phyloP scores from a whole-genome alignment of 1,140 invertebrate species.

The Phenacoccus solenopsis region DNA sequence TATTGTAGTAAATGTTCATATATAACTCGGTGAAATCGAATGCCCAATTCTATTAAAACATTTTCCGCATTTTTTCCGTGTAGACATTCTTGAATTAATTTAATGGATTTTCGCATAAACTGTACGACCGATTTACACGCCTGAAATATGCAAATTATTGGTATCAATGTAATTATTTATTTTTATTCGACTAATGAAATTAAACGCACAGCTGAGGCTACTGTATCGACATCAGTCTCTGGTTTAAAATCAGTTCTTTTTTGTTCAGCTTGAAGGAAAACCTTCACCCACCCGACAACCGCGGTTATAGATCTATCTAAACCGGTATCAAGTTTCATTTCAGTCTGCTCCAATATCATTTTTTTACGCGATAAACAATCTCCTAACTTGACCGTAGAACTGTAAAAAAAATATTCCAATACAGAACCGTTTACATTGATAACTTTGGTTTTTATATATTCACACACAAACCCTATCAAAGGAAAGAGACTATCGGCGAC shows the following conservation, averaged over 20 bases:
- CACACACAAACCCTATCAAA: constrained; percentile 53
- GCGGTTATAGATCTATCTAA: constrained; percentile 74
- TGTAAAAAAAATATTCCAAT: constrained; percentile 34
- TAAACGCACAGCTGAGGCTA: constrained; percentile 47
- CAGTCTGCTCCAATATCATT: constrained; percentile 71
- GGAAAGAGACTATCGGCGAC: constrained; percentile 83
- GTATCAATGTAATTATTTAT: constrained; percentile 12
- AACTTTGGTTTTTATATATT: background rate
- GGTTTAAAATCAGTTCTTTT: constrained; percentile 94
- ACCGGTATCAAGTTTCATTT: constrained; percentile 81
- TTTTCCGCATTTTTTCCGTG: constrained; percentile 88
- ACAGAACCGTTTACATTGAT: background rate
- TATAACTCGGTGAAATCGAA: constrained; percentile 81
- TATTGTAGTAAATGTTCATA: constrained; percentile 91
- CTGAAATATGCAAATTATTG: constrained; percentile 39
- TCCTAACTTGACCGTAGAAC: constrained; percentile 74
- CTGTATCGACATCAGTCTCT: constrained; percentile 64
- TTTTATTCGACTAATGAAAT: constrained; percentile 7
- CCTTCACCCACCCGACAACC: constrained; percentile 80
- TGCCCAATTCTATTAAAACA: constrained; percentile 77
- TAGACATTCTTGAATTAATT: constrained; percentile 66
- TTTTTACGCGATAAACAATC: constrained; percentile 82
- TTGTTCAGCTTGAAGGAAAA: constrained; percentile 84
- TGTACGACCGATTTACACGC: constrained; percentile 79
- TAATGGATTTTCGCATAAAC: constrained; percentile 63